Evolutionary conservation across 1,140 invertebrate species (phyloP).

Genomic region (Coptotermes formosanus): DNA sequence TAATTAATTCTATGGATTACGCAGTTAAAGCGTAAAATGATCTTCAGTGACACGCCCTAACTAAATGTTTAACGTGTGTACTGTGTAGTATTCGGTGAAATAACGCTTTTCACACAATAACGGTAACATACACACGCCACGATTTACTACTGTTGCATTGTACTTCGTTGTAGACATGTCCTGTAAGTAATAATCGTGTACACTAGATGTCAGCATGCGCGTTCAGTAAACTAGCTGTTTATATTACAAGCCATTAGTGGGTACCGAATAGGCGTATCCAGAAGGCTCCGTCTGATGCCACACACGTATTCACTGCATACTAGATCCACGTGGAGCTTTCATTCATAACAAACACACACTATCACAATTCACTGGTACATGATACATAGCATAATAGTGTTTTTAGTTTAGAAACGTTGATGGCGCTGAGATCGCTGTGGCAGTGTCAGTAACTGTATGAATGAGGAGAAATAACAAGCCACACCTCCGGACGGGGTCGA

Average conservation of each 20-base stretch:
- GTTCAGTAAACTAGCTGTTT: not conserved
- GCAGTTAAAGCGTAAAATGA: too few relatives aligned
- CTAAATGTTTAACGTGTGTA: too few relatives aligned
- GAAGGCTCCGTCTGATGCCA: not conserved
- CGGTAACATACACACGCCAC: too few relatives aligned
- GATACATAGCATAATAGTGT: not conserved
- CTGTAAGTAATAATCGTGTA: not conserved
- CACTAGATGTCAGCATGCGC: not conserved
- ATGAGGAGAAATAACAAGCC: conserved; percentile 5
- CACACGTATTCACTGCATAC: conserved; percentile 8
- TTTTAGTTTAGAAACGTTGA: conserved; percentile 1
- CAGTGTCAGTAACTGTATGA: not conserved
- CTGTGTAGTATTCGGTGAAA: too few relatives aligned
- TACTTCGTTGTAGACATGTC: too few relatives aligned
- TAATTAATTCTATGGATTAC: too few relatives aligned
- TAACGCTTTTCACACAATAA: too few relatives aligned
- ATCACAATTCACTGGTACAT: conserved; percentile 9
- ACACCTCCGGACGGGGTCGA: not conserved
- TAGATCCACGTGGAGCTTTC: conserved; percentile 9
- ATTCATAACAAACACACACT: conserved; percentile 15
- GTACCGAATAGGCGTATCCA: conserved; percentile 2
- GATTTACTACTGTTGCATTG: too few relatives aligned
- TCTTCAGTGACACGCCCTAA: too few relatives aligned
- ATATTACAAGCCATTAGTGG: not conserved
- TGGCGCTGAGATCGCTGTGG: conserved; percentile 11